These are phyloP conservation scores for Odontomyia ornata DNA, from an alignment of 2,888 invertebrate genomes.

Conservation along the genomic window DNA sequence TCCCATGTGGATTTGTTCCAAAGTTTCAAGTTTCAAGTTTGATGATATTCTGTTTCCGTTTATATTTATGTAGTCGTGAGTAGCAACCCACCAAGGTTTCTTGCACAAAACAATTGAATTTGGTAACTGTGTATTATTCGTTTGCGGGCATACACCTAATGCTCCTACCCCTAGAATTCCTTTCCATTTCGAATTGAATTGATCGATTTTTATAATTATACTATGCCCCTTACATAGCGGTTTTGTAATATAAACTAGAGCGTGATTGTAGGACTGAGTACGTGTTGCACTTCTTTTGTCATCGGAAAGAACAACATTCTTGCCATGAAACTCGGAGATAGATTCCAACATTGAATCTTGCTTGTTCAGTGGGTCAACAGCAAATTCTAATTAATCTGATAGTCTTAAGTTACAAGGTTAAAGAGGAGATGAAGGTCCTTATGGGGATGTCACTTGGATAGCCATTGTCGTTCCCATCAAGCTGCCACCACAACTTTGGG, in stretches of 20 bases:
- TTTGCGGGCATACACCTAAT: constrained; percentile 76
- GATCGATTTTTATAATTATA: constrained; percentile 79
- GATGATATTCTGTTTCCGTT: constrained; percentile 82
- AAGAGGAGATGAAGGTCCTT: constrained; percentile 66
- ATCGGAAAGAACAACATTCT: constrained; percentile 76
- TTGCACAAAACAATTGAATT: constrained; percentile 79
- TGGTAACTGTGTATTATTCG: constrained; percentile 72
- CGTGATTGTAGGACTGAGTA: constrained; percentile 85
- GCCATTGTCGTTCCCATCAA: constrained; percentile 81
- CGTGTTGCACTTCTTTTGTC: constrained; percentile 76
- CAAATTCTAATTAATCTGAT: constrained; percentile 72
- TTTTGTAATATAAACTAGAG: constrained; percentile 74
- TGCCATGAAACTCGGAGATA: constrained; percentile 80
- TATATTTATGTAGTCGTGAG: constrained; percentile 81
- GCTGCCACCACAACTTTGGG: constrained; percentile 69
- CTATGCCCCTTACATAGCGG: constrained; percentile 73
- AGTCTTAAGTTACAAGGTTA: constrained; percentile 64
- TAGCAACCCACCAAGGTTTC: constrained; percentile 82
- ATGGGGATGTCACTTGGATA: constrained; percentile 76
- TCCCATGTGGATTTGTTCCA: constrained; percentile 76
- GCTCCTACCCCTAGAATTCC: constrained; percentile 83
- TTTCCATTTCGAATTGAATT: constrained; percentile 77
- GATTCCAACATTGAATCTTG: constrained; percentile 65
- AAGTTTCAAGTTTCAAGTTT: constrained; percentile 75
- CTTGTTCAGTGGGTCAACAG: constrained; percentile 67